These are phyloP conservation scores for Lithophane semibrunnea DNA, from an alignment of 2,888 invertebrate genomes.

Conservation along the genomic window DNA sequence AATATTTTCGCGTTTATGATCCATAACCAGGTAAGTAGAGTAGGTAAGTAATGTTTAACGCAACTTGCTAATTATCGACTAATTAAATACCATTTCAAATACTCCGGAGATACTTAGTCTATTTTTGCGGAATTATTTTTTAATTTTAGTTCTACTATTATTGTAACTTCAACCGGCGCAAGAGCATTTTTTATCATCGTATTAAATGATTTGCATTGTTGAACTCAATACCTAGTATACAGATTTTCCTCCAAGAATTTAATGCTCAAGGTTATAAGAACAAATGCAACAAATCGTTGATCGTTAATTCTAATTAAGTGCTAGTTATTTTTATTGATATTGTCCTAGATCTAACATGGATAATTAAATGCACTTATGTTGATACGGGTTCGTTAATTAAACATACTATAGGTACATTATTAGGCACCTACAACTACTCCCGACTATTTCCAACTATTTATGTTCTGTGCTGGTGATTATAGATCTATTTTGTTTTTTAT, in stretches of 20 bases:
- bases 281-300: slow-evolving; percentile 24
- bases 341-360: slow-evolving; percentile 21
- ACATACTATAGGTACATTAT: neutral
- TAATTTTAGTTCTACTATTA: neutral
- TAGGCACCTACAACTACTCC: neutral
- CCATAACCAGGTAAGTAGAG: slow-evolving; percentile 40
- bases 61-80: slow-evolving; percentile 16
- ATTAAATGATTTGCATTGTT: neutral
- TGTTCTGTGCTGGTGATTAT: too few species aligned
- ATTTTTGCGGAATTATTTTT: neutral
- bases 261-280: slow-evolving; percentile 34
- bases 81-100: slow-evolving; percentile 11
- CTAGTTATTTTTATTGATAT: slow-evolving; percentile 26
- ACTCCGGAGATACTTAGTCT: neutral
- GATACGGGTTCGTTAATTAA: slow-evolving; percentile 8
- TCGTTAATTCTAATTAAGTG: slow-evolving; percentile 8
- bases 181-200: neutral
- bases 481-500: too few species aligned
- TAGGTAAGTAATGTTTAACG: slow-evolving; percentile 27
- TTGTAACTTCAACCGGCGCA: neutral
- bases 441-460: too few species aligned
- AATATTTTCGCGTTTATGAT: slow-evolving; percentile 40
- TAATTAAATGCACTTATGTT: slow-evolving; percentile 13
- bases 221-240: slow-evolving; percentile 7
- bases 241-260: slow-evolving; percentile 37